A percentile compares a stretch with the other conserved stretches of the same genome.
Conservation (phyloP, 2,113 vertebrate species). For the Beaufortia kweichowensis region DNA sequence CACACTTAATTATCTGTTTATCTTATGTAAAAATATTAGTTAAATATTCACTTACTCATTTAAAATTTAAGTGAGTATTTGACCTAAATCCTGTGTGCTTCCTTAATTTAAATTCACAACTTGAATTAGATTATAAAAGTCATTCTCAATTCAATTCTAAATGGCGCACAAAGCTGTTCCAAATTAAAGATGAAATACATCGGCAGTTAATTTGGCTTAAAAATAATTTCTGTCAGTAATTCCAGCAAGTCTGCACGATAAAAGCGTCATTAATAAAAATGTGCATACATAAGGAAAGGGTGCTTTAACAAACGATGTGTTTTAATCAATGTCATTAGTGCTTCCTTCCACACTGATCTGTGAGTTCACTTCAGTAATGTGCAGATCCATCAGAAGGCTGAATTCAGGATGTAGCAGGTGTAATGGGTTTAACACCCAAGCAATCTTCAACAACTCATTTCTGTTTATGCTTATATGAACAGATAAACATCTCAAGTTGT, state of each 20-base stretch:
- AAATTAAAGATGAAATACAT: neutral
- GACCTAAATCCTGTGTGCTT: too few relatives aligned
- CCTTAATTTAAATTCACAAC: too few relatives aligned
- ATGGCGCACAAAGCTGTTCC: neutral
- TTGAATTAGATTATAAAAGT: too few relatives aligned
- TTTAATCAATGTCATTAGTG: slow-evolving; percentile 42
- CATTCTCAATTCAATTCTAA: neutral
- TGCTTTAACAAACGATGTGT: neutral
- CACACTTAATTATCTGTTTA: too few relatives aligned
- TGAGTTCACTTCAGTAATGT: slow-evolving; percentile 58
- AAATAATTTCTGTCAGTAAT: slow-evolving; percentile 15
- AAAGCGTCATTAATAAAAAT: slow-evolving; percentile 34
- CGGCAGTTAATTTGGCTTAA: neutral
- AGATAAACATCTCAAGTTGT: slow-evolving; percentile 48
- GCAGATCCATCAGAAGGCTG: slow-evolving; percentile 69
- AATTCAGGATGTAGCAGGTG: slow-evolving; percentile 87
- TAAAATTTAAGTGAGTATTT: too few relatives aligned
- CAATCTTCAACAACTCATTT: slow-evolving; percentile 60
- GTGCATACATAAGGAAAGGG: slow-evolving; percentile 4
- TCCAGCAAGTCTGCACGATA: slow-evolving; percentile 2
- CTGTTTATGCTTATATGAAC: slow-evolving; percentile 43
- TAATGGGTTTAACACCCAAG: slow-evolving; percentile 87
- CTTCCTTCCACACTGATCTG: slow-evolving; percentile 38
- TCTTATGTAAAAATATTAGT: too few relatives aligned
- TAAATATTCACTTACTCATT: too few relatives aligned